Base-by-base conservation (phyloP, 2,797 vertebrate species). In the Chloroceryle inda region DNA sequence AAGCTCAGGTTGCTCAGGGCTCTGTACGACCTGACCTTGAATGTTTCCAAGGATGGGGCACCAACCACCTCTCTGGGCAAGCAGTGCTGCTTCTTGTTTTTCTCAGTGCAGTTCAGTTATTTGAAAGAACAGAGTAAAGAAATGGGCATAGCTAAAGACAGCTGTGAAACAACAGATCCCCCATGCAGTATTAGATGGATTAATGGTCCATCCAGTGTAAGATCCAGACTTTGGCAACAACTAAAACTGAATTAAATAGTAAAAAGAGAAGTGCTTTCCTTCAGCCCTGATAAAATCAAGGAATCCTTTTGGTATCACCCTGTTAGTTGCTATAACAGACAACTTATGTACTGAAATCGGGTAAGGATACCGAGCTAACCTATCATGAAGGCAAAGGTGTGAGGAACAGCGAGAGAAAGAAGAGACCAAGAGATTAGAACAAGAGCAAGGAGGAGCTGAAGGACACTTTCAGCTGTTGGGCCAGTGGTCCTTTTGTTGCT, bases 131-230 rank as follows among this genome's bases (percentile, higher is more conserved):
- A 35, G 38, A 81, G 37, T 47, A 18, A 42, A 92, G 83, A 78
- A 92, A 78, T 50, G 22, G 50, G 38, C 50, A 23, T 42, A 85
- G 44, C 52, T 94, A 75, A 80, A 88, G 76, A 53, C 73, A 94
- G 23, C 42, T 88, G 84, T 47, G 85, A 93, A 93, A 88, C 55
- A 73, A 50, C 67, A 93, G 50, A 40, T 92, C 13, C 38, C 44
- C 29, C 0, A 1, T 84, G 62, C 63, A 66, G 50, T 64, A 56
- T 93, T 90, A 88, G 62, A 26, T 66, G 69, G n/a, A 72, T 92
- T 95, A 94, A 84, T 84, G 89, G 72, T 69, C 82, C 66, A 47
- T 88, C 75, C 29, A 35, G 9, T 50, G 37, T 58, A 77, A 92
- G 64, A 85, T 64, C 44, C 64, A 84, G 79, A 68, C 58, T 91